Evolutionary conservation across 23 tunicate species (phyloP).

Genomic region (Trididemnum miniatum): DNA sequence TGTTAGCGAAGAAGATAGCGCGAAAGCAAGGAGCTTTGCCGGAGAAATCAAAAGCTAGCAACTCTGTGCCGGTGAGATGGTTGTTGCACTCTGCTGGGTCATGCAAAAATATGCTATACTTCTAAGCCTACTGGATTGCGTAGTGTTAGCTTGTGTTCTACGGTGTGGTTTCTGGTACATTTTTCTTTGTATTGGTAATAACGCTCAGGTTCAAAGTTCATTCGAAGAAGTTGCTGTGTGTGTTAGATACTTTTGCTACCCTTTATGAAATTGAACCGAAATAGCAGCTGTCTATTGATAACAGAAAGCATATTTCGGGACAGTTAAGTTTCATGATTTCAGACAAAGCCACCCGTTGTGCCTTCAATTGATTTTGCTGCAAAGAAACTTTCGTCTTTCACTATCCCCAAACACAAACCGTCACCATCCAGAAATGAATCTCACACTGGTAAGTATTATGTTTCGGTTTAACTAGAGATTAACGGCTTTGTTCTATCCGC

Average conservation of each 20-base stretch:
- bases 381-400: slow-evolving; percentile 52
- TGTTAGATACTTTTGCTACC: no score
- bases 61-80: neutral
- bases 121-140: no score
- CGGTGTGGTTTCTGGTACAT: no score
- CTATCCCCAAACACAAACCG: slow-evolving; percentile 68
- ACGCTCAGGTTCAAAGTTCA: neutral
- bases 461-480: no score
- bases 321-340: no score
- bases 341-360: slow-evolving; percentile 9
- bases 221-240: no score
- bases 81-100: neutral
- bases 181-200: neutral
- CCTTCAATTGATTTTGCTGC: slow-evolving; percentile 3
- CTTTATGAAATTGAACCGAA: no score
- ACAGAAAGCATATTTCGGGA: no score
- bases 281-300: no score
- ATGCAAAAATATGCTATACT: no score
- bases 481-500: no score
- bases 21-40: slow-evolving; percentile 9
- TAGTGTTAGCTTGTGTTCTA: no score
- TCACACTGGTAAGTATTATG: neutral
- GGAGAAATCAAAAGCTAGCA: neutral
- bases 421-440: neutral
- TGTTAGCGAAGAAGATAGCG: slow-evolving; percentile 51